Base-by-base conservation (phyloP, 53 echinoderm and acorn worm species). In the Mesocentrotus franciscanus region DNA sequence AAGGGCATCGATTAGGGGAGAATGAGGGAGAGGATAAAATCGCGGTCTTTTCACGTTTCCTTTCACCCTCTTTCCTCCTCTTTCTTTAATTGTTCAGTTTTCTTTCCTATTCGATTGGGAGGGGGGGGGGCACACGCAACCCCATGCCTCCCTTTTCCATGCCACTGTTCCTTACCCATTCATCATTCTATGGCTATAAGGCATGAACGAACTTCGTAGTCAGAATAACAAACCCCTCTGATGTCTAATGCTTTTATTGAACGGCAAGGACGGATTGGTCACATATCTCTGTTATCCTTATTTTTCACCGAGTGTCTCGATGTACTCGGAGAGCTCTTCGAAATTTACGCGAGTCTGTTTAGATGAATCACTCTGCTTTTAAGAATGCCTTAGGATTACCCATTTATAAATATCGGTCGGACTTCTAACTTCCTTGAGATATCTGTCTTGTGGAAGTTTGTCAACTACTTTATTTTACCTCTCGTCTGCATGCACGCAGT, bases 331-430 rank as follows among this genome's bases (percentile, higher is more conserved):
- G 15, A 39, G 36, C 27, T 79, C 8, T n/a, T 42, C 16, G 17
- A 49, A 7, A 57, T 85, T 9, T 26, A n/a, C 10, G 26, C 11
- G n/a, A 85, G 58, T 57, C 58, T 85, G 56, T 85, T 16, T 56
- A 56, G 87, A 56, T 87, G 87, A n/a, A 87, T 87, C 87, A 87
- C 2, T 29, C 87, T 87, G 87, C 34, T 87, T 87, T n/a, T 24
- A 13, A 87, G 59, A 87, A 58, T 87, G 87, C 87, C 29, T 26
- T 26, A 87, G 87, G 87, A 87, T 87, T 87, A 57, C 87, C 56
- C 87, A 58, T 87, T 57, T 58, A 87, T 84, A 84, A 84, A 84
- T 55, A 55, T 12, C 56, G 18, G n/a, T 87, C n/a, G 87, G 58
- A n/a, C 56, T 58, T 57, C 11, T 11, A 57, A 87, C 87, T 87